Base-by-base conservation (phyloP, 2,888 invertebrate genomes). In the Rambutsinella grinnellia region DNA sequence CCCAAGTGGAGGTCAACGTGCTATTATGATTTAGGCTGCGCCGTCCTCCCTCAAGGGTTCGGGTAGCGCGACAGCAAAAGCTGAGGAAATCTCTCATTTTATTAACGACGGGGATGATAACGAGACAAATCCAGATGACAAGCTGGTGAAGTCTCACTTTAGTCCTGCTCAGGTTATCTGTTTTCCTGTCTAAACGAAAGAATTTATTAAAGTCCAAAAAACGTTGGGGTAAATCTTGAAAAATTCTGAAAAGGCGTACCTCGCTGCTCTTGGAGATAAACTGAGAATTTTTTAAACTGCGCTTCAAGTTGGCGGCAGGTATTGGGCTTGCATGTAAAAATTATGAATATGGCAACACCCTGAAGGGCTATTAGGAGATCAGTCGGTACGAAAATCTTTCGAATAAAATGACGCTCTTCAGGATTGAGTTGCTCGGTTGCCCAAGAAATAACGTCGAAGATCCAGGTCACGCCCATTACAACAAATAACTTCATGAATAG, bases 321-420 rank as follows among this genome's bases (percentile, higher is more conserved):
- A 89, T 94, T 94, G 72, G 94, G 94, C 89, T 94, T 94, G 87
- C 94, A 94, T 62, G 94, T 95, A 83, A 94, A 94, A 81, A 95
- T 94, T 85, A 93, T 91, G 87, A 95, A 95, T 85, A 95, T 95
- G 87, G 94, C 92, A 67, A 95, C 93, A 81, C 95, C 95, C 87
- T 95, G 95, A 84, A 94, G 89, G 81, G 93, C 93, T 88, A 95
- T 95, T 85, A 95, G 90, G 85, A 94, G 87, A 87, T 95, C 95
- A 65, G 94, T 93, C 81, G 93, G 89, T 87, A 93, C 93, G 94
- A 95, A 95, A 84, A 93, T 88, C 58, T 72, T 67, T 28, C 75
- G 76, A 49, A 80, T 78, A 67, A 75, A 76, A n/a, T 81, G 74
- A 49, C 75, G 53, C 17, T 81, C 65, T 17, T 76, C 74, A 13